Evolutionary conservation across 2,888 invertebrate species (phyloP).

Genomic region (Lithosia quadra): DNA sequence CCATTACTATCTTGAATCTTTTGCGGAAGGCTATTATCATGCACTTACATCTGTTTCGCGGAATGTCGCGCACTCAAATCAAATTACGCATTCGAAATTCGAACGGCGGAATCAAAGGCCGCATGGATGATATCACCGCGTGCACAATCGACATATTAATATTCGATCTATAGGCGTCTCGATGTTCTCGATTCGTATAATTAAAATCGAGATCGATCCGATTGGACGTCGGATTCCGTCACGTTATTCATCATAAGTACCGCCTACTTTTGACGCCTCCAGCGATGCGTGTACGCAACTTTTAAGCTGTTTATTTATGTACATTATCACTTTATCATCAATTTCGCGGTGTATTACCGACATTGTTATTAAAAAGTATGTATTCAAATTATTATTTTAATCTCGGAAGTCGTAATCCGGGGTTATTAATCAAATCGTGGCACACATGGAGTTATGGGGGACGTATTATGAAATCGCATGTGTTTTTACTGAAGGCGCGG

Average conservation of each 20-base stretch:
- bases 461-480: constrained; percentile 79
- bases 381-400: constrained; percentile 66
- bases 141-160: constrained; percentile 84
- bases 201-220: constrained; percentile 84
- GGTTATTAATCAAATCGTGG: constrained; percentile 75
- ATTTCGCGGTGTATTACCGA: constrained; percentile 65
- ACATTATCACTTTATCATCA: constrained; percentile 62
- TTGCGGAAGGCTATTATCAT: constrained; percentile 70
- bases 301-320: constrained; percentile 75
- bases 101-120: constrained; percentile 77
- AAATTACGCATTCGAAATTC: constrained; percentile 82
- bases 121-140: constrained; percentile 71
- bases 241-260: constrained; percentile 82
- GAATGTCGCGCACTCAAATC: constrained; percentile 78
- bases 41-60: constrained; percentile 70
- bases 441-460: constrained; percentile 58
- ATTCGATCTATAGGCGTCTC: constrained; percentile 82
- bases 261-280: constrained; percentile 86
- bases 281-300: constrained; percentile 82
- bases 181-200: constrained; percentile 85
- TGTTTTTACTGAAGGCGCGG: constrained; percentile 69
- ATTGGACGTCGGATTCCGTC: constrained; percentile 83
- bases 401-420: constrained; percentile 62
- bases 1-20: constrained; percentile 65
- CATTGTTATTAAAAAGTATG: constrained; percentile 56